Percentiles rank a stretch among this genome's conserved stretches.
phyloP scores from a whole-genome alignment of 2,113 vertebrate genomes.

The Malurus elegans region DNA sequence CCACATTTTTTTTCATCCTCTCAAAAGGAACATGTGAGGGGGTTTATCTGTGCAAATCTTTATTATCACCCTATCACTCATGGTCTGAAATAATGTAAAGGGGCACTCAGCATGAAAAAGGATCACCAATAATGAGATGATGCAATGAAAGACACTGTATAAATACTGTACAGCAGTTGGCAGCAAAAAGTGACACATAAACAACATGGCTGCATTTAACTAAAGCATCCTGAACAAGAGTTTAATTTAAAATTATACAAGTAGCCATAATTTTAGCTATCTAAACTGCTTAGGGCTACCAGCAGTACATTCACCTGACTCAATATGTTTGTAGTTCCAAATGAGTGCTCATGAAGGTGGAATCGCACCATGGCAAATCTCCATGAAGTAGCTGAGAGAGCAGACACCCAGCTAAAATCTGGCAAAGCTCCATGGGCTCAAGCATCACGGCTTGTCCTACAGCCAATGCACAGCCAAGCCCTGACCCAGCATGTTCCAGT shows the following conservation, averaged over 20 bases:
- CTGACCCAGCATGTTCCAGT: fast-evolving
- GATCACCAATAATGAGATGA: not conserved
- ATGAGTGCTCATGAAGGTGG: fast-evolving
- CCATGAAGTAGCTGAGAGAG: not conserved
- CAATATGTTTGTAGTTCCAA: not conserved
- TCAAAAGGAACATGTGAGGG: not conserved
- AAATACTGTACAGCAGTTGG: not conserved
- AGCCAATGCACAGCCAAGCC: not conserved
- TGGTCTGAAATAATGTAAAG: not conserved
- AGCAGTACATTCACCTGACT: not conserved
- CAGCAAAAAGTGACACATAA: not conserved
- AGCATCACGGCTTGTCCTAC: not conserved
- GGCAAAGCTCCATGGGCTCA: fast-evolving
- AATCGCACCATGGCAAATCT: not conserved
- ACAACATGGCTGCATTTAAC: not conserved
- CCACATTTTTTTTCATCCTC: not conserved
- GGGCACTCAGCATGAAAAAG: not conserved
- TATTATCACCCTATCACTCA: not conserved
- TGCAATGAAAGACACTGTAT: not conserved
- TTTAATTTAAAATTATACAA: not conserved
- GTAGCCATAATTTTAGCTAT: not conserved
- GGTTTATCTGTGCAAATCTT: not conserved
- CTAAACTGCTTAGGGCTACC: not conserved
- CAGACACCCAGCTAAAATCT: not conserved
- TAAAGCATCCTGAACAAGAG: not conserved